Base-by-base conservation (phyloP, 2,113 vertebrate species). In the Alethe diademata region DNA sequence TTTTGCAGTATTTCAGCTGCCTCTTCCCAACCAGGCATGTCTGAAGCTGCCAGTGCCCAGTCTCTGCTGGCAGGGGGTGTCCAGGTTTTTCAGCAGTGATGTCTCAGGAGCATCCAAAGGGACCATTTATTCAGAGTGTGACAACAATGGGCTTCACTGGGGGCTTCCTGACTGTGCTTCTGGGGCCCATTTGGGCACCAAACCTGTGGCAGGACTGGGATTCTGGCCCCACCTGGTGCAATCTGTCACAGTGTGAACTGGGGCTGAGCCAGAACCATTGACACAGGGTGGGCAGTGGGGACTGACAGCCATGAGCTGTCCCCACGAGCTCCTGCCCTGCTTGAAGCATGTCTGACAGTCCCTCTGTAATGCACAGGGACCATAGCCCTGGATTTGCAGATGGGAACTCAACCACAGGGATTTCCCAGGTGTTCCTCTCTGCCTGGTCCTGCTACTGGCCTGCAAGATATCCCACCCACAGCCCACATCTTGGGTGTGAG, bases 401-500 rank as follows among this genome's bases (percentile, higher is more conserved):
- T 10, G 42, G 33, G 25, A 47, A 4, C 45, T 61, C 73, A 76
- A 5, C 58, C 1, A 1, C 47, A 70, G 51, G 23, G 51, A 38
- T 26, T 65, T 29, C 53, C 36, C 61, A 38, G 56, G 16, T 24
- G 29, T 50, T 64, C 29, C 20, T 28, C 36, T 61, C 48, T 51
- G 14, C 40, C 51, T 0, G 0, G 19, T 45, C 40, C 36, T 67
- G 28, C 71, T 79, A 28, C 82, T 88, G 62, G 28, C 20, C n/a
- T 26, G 25, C 31, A 31, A 51, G 48, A 1, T 28, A n/a, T 5
- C 65, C 57, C 51, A 64, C 13, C 31, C 58, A n/a, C 28, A 43
- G 3, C 14, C 1, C 5, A 7, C 1, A 1, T 2, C 18, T 51
- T 20, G 0, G 0, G 19, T 23, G 43, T 5, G 31, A 35, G 12